Base-by-base conservation (phyloP, 2,113 vertebrate species). In the Notothenia rossii region DNA sequence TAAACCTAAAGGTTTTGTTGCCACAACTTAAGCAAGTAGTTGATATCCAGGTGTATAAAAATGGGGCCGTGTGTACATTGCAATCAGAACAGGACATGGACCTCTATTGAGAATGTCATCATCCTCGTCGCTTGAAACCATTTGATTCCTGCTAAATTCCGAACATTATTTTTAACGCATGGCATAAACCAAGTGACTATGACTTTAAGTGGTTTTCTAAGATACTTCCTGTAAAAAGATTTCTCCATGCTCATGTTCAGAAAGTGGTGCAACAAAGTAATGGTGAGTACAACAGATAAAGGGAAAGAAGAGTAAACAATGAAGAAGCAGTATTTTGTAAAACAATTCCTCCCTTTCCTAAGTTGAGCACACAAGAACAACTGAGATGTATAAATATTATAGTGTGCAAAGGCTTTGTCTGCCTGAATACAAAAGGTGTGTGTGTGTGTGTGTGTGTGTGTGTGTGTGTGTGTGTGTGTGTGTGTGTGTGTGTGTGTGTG, bases 361-460 rank as follows among this genome's bases (percentile, higher is more conserved):
- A 84, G 85, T 79, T 40, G 71, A 86, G 85, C 75, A 77, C 75
- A 87, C 73, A 77, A 56, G 78, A 90, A 87, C 83, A 87, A 87
- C 46, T 82, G 82, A 79, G 68, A 84, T 86, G 76, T 77, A 90
- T 92, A 77, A 88, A 93, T 93, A 89, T 88, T 91, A 77, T 79
- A 92, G 86, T 33, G 65, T 7, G 40, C 60, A 22, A 48, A 82
- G 58, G 75, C 75, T 86, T 75, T 80, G 86, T 72, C 72, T 75
- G 86, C 79, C 33, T 81, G 73, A 85, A 87, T 83, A 79, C 76
- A 55, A 76, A 76, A 63, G 72, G 48, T 5, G 53, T 36, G 3
- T 22, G n/a, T 58, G 50, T 66, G 22, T 71, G 50, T 63, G 56
- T 63, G 63, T 80, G 60, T 56, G 66, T 66, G 49, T 70, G 62